Conservation (phyloP, 2,113 vertebrate species). For the Eubucco bourcierii region DNA sequence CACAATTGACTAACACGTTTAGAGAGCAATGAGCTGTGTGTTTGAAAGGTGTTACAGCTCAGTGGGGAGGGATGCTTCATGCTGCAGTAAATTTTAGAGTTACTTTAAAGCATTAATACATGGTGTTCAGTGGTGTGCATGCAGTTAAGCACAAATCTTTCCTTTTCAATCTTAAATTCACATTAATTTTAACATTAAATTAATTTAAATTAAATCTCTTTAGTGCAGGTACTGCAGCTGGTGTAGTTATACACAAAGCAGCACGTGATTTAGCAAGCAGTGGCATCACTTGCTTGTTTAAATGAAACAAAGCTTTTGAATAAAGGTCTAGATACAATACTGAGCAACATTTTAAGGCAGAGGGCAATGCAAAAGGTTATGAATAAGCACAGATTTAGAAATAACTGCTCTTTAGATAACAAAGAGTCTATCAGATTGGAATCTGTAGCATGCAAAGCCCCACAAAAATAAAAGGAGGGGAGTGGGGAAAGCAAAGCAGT, state of each 20-base stretch:
- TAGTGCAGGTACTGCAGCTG: neutral
- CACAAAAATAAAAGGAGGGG: neutral
- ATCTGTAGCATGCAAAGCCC: neutral
- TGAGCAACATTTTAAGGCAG: neutral
- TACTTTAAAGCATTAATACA: neutral
- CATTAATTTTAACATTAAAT: too few species aligned
- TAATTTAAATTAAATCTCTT: too few species aligned
- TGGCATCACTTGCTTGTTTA: neutral
- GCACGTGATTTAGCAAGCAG: neutral
- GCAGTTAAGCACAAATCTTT: neutral
- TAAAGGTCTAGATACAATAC: neutral
- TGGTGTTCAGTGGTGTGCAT: neutral
- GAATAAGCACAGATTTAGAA: neutral
- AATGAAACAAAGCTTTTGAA: neutral
- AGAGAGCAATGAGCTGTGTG: neutral
- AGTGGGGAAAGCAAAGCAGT: neutral
- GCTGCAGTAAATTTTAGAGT: neutral
- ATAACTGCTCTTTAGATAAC: neutral
- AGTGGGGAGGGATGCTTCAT: neutral
- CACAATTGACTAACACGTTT: fast-evolving
- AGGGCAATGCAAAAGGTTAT: neutral
- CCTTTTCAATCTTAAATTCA: neutral
- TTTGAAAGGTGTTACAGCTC: neutral
- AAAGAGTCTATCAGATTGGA: neutral
- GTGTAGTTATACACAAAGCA: neutral